Percentiles rank a stretch among this genome's conserved stretches.
These are phyloP conservation scores for Donacobius atricapilla DNA, from an alignment of 2,113 vertebrate genomes.

Conservation along the genomic window DNA sequence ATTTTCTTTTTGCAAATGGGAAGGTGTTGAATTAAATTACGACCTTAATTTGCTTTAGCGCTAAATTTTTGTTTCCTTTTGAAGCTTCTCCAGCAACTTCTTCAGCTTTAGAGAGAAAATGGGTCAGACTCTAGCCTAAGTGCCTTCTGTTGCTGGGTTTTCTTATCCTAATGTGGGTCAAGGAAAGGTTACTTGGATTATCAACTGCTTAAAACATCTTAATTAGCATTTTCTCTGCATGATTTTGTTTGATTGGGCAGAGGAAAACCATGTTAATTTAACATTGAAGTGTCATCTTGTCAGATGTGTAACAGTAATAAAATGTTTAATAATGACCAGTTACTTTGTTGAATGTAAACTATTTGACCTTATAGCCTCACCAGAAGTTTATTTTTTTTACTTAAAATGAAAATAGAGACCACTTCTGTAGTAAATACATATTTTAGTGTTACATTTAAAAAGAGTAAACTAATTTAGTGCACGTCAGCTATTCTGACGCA, in stretches of 20 bases:
- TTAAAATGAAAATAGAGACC: not conserved
- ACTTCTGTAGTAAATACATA: not conserved
- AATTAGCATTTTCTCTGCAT: constrained; percentile 30
- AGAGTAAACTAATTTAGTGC: not conserved
- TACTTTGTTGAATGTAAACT: not conserved
- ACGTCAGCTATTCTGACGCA: not conserved
- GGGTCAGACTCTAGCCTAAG: not conserved
- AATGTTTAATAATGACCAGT: not conserved
- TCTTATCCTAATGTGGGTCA: constrained; percentile 42
- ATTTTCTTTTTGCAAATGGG: not conserved
- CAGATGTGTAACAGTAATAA: not conserved
- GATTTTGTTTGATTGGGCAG: not conserved
- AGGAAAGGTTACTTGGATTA: constrained; percentile 34
- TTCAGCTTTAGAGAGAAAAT: not conserved
- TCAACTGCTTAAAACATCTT: not conserved
- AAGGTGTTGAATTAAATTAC: not conserved
- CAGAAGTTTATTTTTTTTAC: not conserved
- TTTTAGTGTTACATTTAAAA: not conserved
- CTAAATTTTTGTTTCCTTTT: not conserved
- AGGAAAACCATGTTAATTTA: not conserved
- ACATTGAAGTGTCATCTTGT: not conserved
- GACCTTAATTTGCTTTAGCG: not conserved
- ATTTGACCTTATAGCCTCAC: not conserved
- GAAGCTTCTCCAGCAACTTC: not conserved
- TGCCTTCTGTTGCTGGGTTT: constrained; percentile 44